Percentiles rank a stretch among this genome's conserved stretches.
These are phyloP conservation scores for Oreochromis spilurus DNA, from an alignment of 2,113 vertebrate genomes.

Conservation along the genomic window DNA sequence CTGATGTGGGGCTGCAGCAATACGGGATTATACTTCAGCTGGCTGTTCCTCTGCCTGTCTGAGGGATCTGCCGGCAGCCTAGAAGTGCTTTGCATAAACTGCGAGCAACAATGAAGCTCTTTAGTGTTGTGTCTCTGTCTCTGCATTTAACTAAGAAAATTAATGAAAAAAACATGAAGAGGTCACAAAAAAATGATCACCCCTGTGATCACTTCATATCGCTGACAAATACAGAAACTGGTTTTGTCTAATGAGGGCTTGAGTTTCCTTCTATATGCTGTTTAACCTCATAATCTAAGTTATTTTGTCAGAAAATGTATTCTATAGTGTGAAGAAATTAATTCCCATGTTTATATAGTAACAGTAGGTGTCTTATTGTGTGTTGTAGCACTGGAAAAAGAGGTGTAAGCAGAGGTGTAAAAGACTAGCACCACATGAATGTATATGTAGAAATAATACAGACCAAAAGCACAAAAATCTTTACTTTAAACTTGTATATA, in stretches of 20 bases:
- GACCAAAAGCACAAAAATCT: background rate
- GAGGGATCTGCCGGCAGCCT: background rate
- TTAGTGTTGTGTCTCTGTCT: background rate
- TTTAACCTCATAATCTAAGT: background rate
- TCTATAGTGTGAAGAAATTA: background rate
- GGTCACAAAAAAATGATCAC: background rate
- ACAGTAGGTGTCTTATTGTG: background rate
- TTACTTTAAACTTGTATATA: background rate
- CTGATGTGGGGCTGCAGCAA: background rate
- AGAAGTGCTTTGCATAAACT: slow-evolving; percentile 47
- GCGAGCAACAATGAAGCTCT: background rate
- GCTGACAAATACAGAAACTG: background rate
- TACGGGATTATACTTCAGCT: slow-evolving; percentile 18
- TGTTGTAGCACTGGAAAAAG: background rate
- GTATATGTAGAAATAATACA: background rate
- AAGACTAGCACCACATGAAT: background rate
- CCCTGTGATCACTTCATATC: background rate
- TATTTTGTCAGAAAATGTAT: background rate
- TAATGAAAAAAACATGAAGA: background rate
- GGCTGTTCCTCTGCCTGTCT: background rate
- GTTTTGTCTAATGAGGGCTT: background rate
- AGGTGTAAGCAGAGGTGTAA: background rate
- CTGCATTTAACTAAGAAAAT: background rate
- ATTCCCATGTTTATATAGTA: background rate
- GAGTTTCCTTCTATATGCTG: background rate